phyloP scores from a whole-genome alignment of 2,797 vertebrate genomes.

The Falco naumanni region DNA sequence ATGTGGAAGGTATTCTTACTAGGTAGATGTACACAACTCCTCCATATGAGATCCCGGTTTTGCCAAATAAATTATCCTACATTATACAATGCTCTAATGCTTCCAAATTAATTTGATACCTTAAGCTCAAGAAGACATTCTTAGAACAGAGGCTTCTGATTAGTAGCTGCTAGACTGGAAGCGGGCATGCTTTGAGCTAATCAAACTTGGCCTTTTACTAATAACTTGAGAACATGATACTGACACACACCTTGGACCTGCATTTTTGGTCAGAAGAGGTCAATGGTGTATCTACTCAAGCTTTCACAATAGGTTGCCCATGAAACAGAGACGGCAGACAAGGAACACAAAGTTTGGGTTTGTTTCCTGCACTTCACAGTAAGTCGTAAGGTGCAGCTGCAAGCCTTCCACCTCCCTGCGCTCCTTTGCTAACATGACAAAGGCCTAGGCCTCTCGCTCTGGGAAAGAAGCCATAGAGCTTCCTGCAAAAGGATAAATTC shows the following conservation, averaged over 20 bases:
- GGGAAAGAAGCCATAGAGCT: neutral
- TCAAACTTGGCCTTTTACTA: neutral
- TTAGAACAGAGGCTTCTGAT: neutral
- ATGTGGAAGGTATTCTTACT: rapidly evolving
- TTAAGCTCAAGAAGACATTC: neutral
- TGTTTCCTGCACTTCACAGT: rapidly evolving
- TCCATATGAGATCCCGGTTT: rapidly evolving
- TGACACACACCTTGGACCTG: neutral
- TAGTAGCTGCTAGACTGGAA: neutral
- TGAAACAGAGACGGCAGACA: neutral
- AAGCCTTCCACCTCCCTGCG: neutral
- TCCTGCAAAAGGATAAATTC: rapidly evolving
- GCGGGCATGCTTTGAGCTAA: neutral
- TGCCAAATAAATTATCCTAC: neutral
- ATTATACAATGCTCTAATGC: rapidly evolving
- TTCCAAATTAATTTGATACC: neutral
- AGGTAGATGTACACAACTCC: neutral
- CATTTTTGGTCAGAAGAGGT: neutral
- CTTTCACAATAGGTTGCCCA: neutral
- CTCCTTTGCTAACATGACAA: neutral
- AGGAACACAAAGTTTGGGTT: rapidly evolving
- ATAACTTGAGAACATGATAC: neutral
- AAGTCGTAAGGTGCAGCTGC: neutral
- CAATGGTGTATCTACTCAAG: neutral
- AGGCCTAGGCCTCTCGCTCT: rapidly evolving